Conservation (phyloP, 2,888 invertebrate genomes). For the Caenorhabditis zanzibari region DNA sequence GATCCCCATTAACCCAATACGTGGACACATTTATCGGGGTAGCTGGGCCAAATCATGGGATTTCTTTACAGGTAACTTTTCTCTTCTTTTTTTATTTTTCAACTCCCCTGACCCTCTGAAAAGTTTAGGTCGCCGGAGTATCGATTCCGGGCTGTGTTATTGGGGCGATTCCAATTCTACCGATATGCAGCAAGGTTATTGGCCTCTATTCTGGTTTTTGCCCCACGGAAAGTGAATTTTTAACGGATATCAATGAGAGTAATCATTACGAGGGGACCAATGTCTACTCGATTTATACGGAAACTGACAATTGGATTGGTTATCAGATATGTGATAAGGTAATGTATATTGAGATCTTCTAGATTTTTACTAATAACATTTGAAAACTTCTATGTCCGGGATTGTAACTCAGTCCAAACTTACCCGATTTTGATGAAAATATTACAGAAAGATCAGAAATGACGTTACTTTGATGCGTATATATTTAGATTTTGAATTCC, state of each 20-base stretch:
- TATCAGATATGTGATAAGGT: conserved; percentile 68
- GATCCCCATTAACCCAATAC: conserved; percentile 74
- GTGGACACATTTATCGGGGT: conserved; percentile 81
- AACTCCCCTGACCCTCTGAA: neutral
- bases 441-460: too few species aligned
- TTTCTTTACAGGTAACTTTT: conserved; percentile 71
- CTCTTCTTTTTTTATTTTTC: neutral
- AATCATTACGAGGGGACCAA: conserved; percentile 67
- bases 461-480: too few species aligned
- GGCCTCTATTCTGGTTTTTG: conserved; percentile 69
- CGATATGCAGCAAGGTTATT: conserved; percentile 68
- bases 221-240: conserved; percentile 64
- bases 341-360: too few species aligned
- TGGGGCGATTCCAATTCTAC: conserved; percentile 64
- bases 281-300: conserved; percentile 64
- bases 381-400: too few species aligned
- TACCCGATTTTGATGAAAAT: too few species aligned
- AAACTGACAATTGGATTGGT: conserved; percentile 65
- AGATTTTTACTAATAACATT: too few species aligned
- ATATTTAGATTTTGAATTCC: too few species aligned
- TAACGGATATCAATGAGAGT: conserved; percentile 67
- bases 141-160: conserved; percentile 68
- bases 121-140: conserved; percentile 56
- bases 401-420: too few species aligned
- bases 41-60: conserved; percentile 82